These are phyloP conservation scores for Entomyzon cyanotis DNA, from an alignment of 2,113 vertebrate genomes.

Conservation along the genomic window DNA sequence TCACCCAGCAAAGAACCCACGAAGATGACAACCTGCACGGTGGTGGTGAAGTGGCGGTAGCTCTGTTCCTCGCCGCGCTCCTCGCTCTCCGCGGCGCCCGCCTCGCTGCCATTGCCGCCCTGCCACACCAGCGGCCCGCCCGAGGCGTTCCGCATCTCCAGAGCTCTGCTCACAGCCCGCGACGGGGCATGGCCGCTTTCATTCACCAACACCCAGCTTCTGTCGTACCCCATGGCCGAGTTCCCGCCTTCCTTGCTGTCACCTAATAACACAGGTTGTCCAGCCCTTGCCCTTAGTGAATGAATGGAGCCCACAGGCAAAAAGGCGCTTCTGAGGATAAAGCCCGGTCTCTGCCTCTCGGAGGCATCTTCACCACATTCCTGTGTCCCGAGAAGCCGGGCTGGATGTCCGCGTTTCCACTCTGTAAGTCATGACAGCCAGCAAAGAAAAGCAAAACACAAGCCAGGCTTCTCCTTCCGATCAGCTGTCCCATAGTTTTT, in stretches of 20 bases:
- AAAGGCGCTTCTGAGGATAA: background rate
- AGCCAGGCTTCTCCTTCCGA: background rate
- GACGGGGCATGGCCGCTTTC: slow-evolving; percentile 68
- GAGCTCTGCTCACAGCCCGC: slow-evolving; percentile 58
- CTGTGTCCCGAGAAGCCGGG: background rate
- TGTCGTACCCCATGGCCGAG: slow-evolving; percentile 64
- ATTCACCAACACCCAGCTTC: slow-evolving; percentile 72
- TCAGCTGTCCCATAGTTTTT: background rate
- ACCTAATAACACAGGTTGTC: background rate
- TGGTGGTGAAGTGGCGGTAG: slow-evolving; percentile 89
- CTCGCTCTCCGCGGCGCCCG: background rate
- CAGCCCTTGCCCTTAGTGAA: background rate
- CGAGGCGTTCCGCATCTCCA: slow-evolving; percentile 73
- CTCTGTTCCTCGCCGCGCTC: slow-evolving; percentile 74
- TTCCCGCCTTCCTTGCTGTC: background rate
- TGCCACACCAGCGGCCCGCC: slow-evolving; percentile 66
- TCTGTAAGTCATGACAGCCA: background rate
- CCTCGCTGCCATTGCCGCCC: slow-evolving; percentile 60
- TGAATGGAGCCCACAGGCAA: background rate
- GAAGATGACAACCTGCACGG: slow-evolving; percentile 88
- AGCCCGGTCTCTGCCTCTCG: background rate
- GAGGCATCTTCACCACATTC: background rate
- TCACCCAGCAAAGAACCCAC: slow-evolving; percentile 90
- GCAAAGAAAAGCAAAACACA: background rate
- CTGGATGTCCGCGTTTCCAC: background rate